phyloP scores from a whole-genome alignment of 1,140 invertebrate genomes.

The Trachymyrmex septentrionalis region DNA sequence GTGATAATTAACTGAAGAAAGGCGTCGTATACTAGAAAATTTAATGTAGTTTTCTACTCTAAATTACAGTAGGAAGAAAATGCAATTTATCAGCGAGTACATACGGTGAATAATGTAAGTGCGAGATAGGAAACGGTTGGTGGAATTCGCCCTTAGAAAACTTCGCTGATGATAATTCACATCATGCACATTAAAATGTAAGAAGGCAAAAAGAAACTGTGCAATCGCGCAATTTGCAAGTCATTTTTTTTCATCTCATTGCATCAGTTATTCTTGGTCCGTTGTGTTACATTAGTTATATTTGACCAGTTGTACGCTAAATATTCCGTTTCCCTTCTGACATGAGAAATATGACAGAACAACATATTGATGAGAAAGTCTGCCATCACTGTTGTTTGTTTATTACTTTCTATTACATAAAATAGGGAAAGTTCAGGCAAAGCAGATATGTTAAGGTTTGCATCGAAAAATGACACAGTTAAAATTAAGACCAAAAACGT shows the following conservation, averaged over 20 bases:
- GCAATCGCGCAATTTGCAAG: not conserved
- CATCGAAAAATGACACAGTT: too few relatives aligned
- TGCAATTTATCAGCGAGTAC: constrained; percentile 32
- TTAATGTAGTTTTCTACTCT: constrained; percentile 49
- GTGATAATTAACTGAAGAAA: constrained; percentile 41
- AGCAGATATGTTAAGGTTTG: too few relatives aligned
- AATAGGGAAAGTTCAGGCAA: not conserved
- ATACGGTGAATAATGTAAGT: constrained; percentile 48
- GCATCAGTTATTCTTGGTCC: not conserved
- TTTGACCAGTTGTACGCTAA: not conserved
- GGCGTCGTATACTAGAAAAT: not conserved
- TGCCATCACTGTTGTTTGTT: not conserved
- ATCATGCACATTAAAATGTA: not conserved
- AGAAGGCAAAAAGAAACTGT: not conserved
- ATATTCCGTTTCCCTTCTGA: not conserved
- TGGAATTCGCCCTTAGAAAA: constrained; percentile 23
- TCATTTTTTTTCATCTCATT: not conserved
- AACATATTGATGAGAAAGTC: not conserved
- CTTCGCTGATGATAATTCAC: constrained; percentile 18
- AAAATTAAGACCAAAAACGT: too few relatives aligned
- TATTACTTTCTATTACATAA: not conserved
- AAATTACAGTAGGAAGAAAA: constrained; percentile 38
- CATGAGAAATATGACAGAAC: not conserved
- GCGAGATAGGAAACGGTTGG: not conserved
- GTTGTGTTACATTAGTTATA: not conserved